Conservation (phyloP, 2,888 invertebrate genomes). For the Agriotes lineatus region DNA sequence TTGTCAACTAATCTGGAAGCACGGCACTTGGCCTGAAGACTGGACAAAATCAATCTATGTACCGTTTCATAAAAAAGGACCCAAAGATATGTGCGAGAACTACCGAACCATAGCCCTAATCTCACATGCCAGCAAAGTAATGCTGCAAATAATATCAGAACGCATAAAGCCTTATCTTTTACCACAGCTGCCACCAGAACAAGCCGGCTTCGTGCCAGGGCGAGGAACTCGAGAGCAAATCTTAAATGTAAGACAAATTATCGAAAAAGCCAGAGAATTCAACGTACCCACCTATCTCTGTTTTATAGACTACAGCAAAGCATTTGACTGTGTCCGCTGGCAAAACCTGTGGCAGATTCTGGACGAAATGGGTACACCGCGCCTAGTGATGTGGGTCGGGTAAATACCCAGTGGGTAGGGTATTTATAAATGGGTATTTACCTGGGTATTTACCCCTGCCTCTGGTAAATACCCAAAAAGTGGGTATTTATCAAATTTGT, state of each 20-base stretch:
- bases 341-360: background rate
- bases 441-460: no score
- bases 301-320: conserved; percentile 7
- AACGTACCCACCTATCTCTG: background rate
- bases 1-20: background rate
- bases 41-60: conserved; percentile 2
- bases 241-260: background rate
- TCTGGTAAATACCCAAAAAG: no score
- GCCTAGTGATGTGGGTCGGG: no score
- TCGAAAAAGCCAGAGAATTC: background rate
- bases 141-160: background rate
- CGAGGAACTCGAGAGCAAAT: background rate
- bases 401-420: no score
- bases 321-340: background rate
- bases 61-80: background rate
- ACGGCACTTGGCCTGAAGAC: background rate
- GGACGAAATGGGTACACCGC: conserved; percentile 2
- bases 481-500: no score
- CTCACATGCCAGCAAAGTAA: no score
- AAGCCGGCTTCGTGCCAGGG: background rate
- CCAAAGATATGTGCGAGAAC: background rate
- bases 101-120: no score
- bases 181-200: background rate
- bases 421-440: no score
- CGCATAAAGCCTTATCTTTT: background rate